Conservation (phyloP, 2,113 vertebrate genomes). For the Triplophysa siluroides region DNA sequence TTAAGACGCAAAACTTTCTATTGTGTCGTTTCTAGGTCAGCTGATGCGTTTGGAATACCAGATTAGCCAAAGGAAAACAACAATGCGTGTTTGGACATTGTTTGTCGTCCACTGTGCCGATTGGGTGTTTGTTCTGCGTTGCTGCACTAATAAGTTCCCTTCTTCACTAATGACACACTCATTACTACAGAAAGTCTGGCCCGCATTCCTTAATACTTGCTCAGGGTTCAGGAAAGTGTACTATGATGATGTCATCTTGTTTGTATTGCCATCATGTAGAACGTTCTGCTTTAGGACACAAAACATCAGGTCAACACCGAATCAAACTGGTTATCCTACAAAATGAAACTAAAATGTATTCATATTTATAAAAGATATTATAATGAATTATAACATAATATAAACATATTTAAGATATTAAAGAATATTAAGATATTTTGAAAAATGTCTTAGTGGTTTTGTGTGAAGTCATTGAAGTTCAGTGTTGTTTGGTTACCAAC, state of each 20-base stretch:
- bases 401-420: no score
- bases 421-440: no score
- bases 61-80: slow-evolving; percentile 52
- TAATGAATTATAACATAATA: no score
- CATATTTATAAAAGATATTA: no score
- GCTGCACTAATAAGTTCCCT: slow-evolving; percentile 40
- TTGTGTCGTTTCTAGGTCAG: slow-evolving; percentile 71
- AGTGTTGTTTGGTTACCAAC: no score
- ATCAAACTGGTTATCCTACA: no score
- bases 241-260: background rate
- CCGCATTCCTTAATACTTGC: slow-evolving; percentile 29
- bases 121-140: slow-evolving; percentile 53
- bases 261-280: background rate
- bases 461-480: no score
- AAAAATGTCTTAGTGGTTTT: no score
- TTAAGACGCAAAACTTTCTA: slow-evolving; percentile 64
- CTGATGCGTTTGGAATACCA: slow-evolving; percentile 55
- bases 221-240: background rate
- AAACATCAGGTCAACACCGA: no score
- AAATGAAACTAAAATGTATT: no score
- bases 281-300: background rate
- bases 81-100: slow-evolving; percentile 50
- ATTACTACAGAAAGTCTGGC: slow-evolving; percentile 43
- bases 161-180: slow-evolving; percentile 66
- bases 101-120: slow-evolving; percentile 31